Conservation (phyloP, 2,888 invertebrate species). For the Ferrisia virgata region DNA sequence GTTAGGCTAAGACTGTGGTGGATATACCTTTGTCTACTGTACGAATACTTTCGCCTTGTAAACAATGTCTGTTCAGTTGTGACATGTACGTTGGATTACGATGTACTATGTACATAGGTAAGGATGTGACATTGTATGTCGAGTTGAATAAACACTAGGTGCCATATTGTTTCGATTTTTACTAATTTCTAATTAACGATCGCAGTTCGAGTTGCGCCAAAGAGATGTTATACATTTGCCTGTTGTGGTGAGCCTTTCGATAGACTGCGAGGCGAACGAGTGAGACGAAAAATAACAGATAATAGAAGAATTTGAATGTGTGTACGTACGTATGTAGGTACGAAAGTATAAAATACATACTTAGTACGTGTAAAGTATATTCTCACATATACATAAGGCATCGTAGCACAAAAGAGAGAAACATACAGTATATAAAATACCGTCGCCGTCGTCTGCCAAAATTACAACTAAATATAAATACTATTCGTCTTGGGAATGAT, state of each 20-base stretch:
- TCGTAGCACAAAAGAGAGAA: constrained; percentile 15
- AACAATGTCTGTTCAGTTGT: background rate
- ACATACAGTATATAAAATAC: constrained; percentile 30
- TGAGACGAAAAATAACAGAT: background rate
- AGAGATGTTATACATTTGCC: background rate
- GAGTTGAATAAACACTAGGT: background rate
- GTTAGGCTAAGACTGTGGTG: too few species aligned
- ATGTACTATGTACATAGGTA: too few species aligned
- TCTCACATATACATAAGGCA: background rate
- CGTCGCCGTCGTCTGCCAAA: constrained; percentile 36
- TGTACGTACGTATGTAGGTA: background rate
- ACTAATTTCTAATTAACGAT: constrained; percentile 5
- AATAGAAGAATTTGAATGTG: constrained; percentile 20
- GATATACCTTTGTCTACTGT: too few species aligned
- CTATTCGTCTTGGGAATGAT: constrained; percentile 45
- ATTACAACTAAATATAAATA: constrained; percentile 41
- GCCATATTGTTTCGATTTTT: constrained; percentile 6
- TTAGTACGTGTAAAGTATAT: background rate
- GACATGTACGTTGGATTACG: background rate
- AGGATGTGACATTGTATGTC: background rate
- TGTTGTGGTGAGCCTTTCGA: background rate
- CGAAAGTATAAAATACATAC: background rate
- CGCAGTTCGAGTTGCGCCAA: constrained; percentile 1
- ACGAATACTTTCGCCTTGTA: background rate
- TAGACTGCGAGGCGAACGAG: background rate